Percentiles rank a stretch among this genome's conserved stretches.
phyloP scores from a whole-genome alignment of 2,888 invertebrate species.

The Mamestra brassicae region DNA sequence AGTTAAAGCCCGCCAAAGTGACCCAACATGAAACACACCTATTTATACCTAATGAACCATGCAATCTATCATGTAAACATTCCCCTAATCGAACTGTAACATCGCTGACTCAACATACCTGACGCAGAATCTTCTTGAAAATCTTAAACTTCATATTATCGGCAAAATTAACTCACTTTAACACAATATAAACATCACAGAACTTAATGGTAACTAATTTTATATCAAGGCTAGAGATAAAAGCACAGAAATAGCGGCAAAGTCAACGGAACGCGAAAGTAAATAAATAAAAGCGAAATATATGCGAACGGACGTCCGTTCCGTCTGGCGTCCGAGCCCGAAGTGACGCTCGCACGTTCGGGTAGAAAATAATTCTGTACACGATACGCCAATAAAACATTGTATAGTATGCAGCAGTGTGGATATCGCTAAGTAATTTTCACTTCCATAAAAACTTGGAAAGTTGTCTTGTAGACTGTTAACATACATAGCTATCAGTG shows the following conservation, averaged over 20 bases:
- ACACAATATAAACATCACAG: constrained; percentile 73
- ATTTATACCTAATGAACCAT: constrained; percentile 47
- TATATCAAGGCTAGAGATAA: constrained; percentile 73
- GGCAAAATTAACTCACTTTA: constrained; percentile 56
- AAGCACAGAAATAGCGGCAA: constrained; percentile 68
- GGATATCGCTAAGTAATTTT: constrained; percentile 60
- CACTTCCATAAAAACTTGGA: constrained; percentile 65
- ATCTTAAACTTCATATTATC: constrained; percentile 86
- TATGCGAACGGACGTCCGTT: constrained; percentile 63
- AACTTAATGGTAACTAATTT: constrained; percentile 70
- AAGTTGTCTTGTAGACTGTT: constrained; percentile 51
- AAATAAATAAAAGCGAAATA: constrained; percentile 67
- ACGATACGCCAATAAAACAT: constrained; percentile 58
- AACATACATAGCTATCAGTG: constrained; percentile 42
- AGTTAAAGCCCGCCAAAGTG: constrained; percentile 21
- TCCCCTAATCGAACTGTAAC: constrained; percentile 53
- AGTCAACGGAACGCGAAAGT: constrained; percentile 65
- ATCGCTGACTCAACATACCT: constrained; percentile 78
- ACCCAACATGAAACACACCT: constrained; percentile 35
- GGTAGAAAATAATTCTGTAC: constrained; percentile 63
- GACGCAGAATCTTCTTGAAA: constrained; percentile 84
- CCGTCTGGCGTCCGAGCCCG: constrained; percentile 62
- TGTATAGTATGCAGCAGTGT: constrained; percentile 44
- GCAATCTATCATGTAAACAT: constrained; percentile 51
- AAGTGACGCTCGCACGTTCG: constrained; percentile 61